Evolutionary conservation across 2,888 invertebrate genomes (phyloP), one percentile per base, ranked within the genome.

Genomic region (Caenorhabditis angaria): DNA sequence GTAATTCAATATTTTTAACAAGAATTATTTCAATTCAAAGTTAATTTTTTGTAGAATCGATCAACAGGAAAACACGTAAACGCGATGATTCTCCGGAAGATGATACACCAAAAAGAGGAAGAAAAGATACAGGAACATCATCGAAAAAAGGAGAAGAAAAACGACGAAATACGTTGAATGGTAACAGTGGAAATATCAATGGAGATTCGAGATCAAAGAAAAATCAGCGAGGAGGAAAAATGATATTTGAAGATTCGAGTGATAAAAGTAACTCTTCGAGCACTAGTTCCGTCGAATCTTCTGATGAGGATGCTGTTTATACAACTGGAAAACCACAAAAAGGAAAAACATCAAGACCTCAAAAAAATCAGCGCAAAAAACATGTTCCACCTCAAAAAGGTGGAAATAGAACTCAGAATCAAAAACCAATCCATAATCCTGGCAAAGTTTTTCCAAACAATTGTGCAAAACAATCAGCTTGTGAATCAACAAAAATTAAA

Each of bases 1-100:
- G 28, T 41, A 25, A 25, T 5, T 48, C 18, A n/a, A 5, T 35
- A 10, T 6, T 35, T 35, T 35, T 6, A 14, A 35, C 6, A 35
- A 35, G 14, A 35, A 10, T 35, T 35, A 35, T 10, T 35, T 35
- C 14, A 10, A 10, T 6, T 10, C 6, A 35, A 35, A 32, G 51
- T 58, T 47, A 18, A 10, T 47, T 27, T n/a, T 28, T 67, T 67
- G 0, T 53, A 67, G 67, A 67, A 5, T 12, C 50, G 50, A 22
- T 3, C 10, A 41, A 3, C 61, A n/a, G 35, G 27, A 48, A 25
- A 24, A 25, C 28, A 4, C 41, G 22, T 20, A 54, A 22, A 12
- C 64, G 61, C 12, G 69, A 70, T n/a, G 64, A 61, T 2, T n/a
- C 64, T 47, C 69, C 69, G 12, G 69, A 65, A 8, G 69, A 70